Percentiles rank a stretch among this genome's conserved stretches.
Evolutionary conservation across 2,113 vertebrate species (phyloP).

Genomic region (Sitta europaea): DNA sequence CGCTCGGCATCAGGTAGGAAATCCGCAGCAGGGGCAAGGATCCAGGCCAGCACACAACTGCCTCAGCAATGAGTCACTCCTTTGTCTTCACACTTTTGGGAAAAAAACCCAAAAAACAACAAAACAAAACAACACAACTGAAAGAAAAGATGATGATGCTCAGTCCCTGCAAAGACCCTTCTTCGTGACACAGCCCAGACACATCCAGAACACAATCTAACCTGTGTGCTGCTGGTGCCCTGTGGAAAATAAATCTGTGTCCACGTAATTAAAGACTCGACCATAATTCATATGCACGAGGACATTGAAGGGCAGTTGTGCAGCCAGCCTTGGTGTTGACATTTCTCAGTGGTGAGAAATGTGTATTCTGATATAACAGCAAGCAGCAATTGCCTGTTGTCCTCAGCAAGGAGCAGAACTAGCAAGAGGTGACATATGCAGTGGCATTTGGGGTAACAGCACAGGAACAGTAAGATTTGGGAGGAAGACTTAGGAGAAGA

Average conservation of each 20-base stretch:
- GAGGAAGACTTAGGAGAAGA: neutral
- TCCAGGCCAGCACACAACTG: neutral
- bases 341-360: neutral
- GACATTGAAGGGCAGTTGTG: constrained; percentile 9
- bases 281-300: neutral
- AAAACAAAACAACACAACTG: neutral
- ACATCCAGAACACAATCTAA: neutral
- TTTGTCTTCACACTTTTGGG: neutral
- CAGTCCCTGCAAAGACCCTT: neutral
- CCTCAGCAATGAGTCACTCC: constrained; percentile 13
- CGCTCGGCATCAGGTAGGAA: constrained; percentile 17
- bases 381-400: neutral
- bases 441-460: neutral
- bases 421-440: fast-evolving
- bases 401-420: neutral
- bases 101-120: neutral
- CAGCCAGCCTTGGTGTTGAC: neutral
- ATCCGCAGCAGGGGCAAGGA: neutral
- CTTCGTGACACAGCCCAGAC: neutral
- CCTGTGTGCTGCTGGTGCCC: neutral
- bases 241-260: constrained; percentile 20
- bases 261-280: constrained; percentile 33
- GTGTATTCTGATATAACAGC: neutral
- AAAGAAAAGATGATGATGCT: neutral
- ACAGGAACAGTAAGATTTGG: neutral